Evolutionary conservation across 2,888 invertebrate genomes (phyloP), one percentile per base, ranked within the genome.

Genomic region (Rhaphigaster nebulosa): DNA sequence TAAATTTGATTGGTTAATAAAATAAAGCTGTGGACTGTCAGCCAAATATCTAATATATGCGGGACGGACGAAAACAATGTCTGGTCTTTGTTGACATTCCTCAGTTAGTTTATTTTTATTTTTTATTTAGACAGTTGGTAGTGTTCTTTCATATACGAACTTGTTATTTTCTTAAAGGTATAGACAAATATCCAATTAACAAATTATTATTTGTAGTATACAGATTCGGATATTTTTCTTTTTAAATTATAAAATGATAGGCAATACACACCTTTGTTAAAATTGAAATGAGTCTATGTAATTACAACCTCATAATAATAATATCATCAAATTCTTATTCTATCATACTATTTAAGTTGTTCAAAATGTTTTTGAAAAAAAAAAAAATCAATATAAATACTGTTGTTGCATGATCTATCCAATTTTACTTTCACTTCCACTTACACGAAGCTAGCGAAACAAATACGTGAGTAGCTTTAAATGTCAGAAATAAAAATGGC

Each of bases 61-160:
- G 6, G 70, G 0, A n/a, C 1, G 29, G 65, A 38, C 20, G 84
- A 84, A 26, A 41, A 84, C 84, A 84, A 0, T n/a, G 45, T 84
- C 45, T 84, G 84, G 26, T 84, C 84, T 26, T 50, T 45, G 41
- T 84, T 84, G 12, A 45, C 84, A 84, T 84, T 84, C 84, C 84
- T 45, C 13, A 1, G 13, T 12, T 50, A 3, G n/a, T 84, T 84
- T 26, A 45, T 84, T 84, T 84, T 45, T 8, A 13, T 4, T 26
- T n/a, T 38, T 50, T 84, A 84, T 84, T 84, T 84, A 50, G 26
- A 45, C 84, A 84, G 45, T 84, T 84, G 84, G 45, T 45, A n/a
- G 13, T 84, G n/a, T 45, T 45, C 0, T n/a, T 84, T 45, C 45
- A n/a, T 45, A n/a, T 84, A 29, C 10, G 15, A 1, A 38, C 45